Evolutionary conservation across 2,113 vertebrate genomes (phyloP).

Genomic region (Condylura cristata): DNA sequence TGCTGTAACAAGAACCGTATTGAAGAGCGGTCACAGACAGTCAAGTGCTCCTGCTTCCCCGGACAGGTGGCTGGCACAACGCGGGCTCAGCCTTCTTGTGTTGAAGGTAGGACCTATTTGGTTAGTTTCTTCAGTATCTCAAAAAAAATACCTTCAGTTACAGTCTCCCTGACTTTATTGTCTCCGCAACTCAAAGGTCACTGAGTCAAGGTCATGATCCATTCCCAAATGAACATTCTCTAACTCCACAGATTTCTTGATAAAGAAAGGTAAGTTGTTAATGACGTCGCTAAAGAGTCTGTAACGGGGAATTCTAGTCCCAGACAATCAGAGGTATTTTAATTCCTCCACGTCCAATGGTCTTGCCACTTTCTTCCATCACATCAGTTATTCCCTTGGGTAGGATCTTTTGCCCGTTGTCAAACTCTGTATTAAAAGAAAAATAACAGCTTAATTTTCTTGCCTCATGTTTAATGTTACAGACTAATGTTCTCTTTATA

Average conservation of each 20-base stretch:
- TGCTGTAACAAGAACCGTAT: constrained; percentile 99
- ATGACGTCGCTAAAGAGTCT: not conserved
- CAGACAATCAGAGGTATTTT: not conserved
- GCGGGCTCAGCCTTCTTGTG: constrained; percentile 94
- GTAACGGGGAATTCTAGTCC: not conserved
- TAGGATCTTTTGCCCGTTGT: not conserved
- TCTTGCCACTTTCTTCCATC: not conserved
- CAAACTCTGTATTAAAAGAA: not conserved
- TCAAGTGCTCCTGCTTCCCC: constrained; percentile 98
- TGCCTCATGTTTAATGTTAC: not conserved
- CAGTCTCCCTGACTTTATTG: constrained; percentile 61
- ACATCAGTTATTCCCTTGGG: not conserved
- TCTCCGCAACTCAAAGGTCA: constrained; percentile 42
- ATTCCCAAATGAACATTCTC: not conserved
- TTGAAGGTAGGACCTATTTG: constrained; percentile 92
- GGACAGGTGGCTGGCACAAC: constrained; percentile 98
- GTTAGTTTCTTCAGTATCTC: rapidly evolving
- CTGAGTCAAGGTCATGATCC: not conserved
- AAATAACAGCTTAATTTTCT: not conserved
- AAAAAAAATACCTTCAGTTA: not conserved
- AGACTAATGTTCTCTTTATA: not conserved
- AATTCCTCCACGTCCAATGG: not conserved
- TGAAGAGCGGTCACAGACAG: constrained; percentile 96
- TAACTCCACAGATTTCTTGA: not conserved
- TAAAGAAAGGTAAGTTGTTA: not conserved